Evolutionary conservation across 1,140 invertebrate genomes (phyloP).

Genomic region (Zaprionus gabonicus): DNA sequence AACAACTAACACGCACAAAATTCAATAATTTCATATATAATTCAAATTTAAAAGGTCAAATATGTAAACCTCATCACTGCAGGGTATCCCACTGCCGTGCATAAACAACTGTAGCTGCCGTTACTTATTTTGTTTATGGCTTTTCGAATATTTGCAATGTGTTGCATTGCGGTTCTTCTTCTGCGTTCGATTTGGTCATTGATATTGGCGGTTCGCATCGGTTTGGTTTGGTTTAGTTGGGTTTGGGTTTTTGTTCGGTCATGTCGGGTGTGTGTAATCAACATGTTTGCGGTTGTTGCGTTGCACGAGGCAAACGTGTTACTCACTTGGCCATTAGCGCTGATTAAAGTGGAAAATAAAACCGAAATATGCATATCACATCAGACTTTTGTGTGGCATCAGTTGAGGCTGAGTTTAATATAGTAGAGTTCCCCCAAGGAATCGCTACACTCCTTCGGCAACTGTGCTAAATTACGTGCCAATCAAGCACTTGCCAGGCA

Average conservation of each 20-base stretch:
- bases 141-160: constrained; percentile 72
- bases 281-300: constrained; percentile 69
- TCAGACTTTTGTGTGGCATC: background rate
- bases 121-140: constrained; percentile 55
- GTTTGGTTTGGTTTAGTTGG: constrained; percentile 18
- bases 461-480: constrained; percentile 72
- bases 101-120: background rate
- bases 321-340: constrained; percentile 51
- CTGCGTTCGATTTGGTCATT: constrained; percentile 74
- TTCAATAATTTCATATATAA: background rate
- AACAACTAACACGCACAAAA: accelerated
- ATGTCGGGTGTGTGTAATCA: constrained; percentile 68
- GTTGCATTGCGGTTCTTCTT: constrained; percentile 76
- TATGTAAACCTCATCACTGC: background rate
- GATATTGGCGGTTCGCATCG: constrained; percentile 60
- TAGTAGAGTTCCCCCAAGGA: too few species aligned
- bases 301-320: constrained; percentile 46
- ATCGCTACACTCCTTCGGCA: background rate
- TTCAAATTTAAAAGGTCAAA: background rate
- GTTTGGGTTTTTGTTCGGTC: constrained; percentile 23
- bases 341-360: constrained; percentile 48
- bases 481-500: constrained; percentile 79
- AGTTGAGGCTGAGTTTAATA: background rate
- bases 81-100: background rate
- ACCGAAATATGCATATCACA: background rate